Evolutionary conservation across 2,888 invertebrate species (phyloP).

Genomic region (Parascotia fuliginaria): DNA sequence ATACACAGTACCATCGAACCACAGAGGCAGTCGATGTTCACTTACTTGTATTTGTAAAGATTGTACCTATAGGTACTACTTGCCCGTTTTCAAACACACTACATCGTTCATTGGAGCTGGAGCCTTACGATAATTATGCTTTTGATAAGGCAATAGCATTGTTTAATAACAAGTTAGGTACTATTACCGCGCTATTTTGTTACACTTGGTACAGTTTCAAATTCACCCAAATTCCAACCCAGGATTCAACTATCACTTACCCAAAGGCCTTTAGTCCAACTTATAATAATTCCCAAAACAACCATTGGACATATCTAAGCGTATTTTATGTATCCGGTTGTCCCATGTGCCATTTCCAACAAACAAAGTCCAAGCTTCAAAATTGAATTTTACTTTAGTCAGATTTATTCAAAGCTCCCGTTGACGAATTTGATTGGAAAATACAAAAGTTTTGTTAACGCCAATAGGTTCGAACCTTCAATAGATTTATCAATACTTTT

Average conservation of each 20-base stretch:
- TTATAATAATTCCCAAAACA: constrained; percentile 33
- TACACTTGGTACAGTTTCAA: too few relatives aligned
- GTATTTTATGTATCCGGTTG: constrained; percentile 21
- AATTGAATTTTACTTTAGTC: constrained; percentile 41
- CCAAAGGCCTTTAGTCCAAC: constrained; percentile 6
- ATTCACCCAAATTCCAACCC: too few relatives aligned
- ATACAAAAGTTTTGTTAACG: constrained; percentile 24
- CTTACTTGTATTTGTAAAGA: too few relatives aligned
- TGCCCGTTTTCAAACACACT: too few relatives aligned
- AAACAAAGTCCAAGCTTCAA: constrained; percentile 16
- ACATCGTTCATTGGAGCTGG: too few relatives aligned
- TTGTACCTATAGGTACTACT: too few relatives aligned
- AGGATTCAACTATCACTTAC: constrained; percentile 1
- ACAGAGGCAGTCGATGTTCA: too few relatives aligned
- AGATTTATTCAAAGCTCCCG: constrained; percentile 28
- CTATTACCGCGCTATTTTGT: too few relatives aligned
- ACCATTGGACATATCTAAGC: constrained; percentile 26
- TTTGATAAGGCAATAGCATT: too few relatives aligned
- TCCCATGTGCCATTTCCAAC: constrained; percentile 29
- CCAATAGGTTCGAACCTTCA: constrained; percentile 21
- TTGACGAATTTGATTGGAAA: constrained; percentile 33
- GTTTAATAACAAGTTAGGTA: too few relatives aligned
- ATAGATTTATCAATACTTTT: neutral
- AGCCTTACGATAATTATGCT: too few relatives aligned
- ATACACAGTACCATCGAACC: too few relatives aligned